Conservation (phyloP, 1,140 invertebrate genomes). For the Aphis craccivora region DNA sequence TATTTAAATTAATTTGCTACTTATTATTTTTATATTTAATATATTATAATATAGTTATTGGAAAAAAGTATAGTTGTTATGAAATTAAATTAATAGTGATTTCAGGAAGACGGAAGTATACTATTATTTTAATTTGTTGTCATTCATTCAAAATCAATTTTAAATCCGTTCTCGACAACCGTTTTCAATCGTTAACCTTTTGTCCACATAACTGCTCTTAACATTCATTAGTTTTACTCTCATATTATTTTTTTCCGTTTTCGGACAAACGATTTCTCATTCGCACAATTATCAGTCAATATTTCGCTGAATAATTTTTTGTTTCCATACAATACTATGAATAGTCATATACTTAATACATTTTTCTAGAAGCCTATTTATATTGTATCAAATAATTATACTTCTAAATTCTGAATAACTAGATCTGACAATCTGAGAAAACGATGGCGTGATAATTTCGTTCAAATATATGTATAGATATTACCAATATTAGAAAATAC, state of each 20-base stretch:
- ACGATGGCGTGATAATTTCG: not conserved
- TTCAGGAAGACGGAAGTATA: not conserved
- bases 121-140: constrained; percentile 11
- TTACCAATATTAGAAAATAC: not conserved
- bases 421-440: not conserved
- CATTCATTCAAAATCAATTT: constrained; percentile 7
- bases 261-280: not conserved
- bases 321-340: not conserved
- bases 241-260: not conserved
- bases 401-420: not conserved
- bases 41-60: not conserved
- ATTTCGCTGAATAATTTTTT: not conserved
- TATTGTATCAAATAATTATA: not conserved
- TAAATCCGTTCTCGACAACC: not conserved
- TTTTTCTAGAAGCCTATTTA: not conserved
- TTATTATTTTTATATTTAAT: not conserved
- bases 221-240: not conserved
- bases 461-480: not conserved
- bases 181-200: not conserved
- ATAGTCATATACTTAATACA: not conserved
- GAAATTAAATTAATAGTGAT: not conserved
- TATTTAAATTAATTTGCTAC: not conserved
- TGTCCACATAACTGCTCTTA: not conserved
- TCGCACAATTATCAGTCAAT: not conserved
- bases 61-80: not conserved